Evolutionary conservation across 2,888 invertebrate genomes (phyloP), one percentile per base, ranked within the genome.

Genomic region (Autographa gamma): DNA sequence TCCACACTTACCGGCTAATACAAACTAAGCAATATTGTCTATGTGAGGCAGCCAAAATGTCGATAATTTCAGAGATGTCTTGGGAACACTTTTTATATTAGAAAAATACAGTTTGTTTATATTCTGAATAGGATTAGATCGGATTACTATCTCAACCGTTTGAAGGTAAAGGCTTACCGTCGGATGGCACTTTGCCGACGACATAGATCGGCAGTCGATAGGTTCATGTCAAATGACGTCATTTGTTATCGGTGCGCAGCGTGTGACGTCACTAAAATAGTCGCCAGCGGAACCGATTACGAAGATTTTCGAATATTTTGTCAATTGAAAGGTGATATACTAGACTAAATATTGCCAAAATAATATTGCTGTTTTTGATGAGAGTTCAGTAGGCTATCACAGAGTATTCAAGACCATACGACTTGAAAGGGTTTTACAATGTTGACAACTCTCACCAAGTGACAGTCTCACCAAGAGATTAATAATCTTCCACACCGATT

Each of bases 1-100:
- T 70, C 72, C 63, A 74, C 74, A 77, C 69, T 77, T 65, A 73
- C 66, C 59, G 13, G 66, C 25, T 67, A 77, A 69, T 69, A 52
- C 67, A 43, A 60, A 64, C 56, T 63, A 70, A 71, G 71, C 66
- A 66, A 67, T 80, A 71, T 60, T 60, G 8, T 60, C 32, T 56
- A 52, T 54, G 59, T 54, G 19, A 25, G 63, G 31, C 14, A 25
- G n/a, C 13, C 54, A 48, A 69, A 74, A 70, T 41, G 48, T 9
- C 7, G 11, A 4, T n/a, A 59, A 63, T 31, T 62, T 63, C 52
- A 59, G 48, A 56, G 61, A 11, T 56, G 56, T 31, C 63, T 58
- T 56, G 74, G 79, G 74, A 69, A 38, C 61, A 13, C 59, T 70
- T 70, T 62, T 9, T 13, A 43, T 66, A 25, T 77, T 69, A 69